Conservation (phyloP, 2,888 invertebrate species). For the Phlogophora meticulosa region DNA sequence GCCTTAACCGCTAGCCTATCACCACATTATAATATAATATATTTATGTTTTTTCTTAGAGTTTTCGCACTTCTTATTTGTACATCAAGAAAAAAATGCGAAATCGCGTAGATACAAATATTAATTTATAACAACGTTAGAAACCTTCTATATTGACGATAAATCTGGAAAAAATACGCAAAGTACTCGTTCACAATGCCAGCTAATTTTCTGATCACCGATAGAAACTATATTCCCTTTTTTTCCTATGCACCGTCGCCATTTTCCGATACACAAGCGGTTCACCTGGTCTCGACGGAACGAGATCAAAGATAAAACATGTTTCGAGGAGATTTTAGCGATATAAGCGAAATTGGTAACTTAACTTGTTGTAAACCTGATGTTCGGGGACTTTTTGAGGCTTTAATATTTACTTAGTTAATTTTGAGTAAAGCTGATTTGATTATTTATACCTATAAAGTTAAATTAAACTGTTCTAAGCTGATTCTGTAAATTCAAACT, state of each 20-base stretch:
- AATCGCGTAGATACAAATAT: no score
- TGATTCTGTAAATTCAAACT: conserved; percentile 1
- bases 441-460: conserved; percentile 10
- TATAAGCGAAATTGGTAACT: conserved; percentile 39
- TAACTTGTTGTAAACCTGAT: conserved; percentile 38
- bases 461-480: not conserved
- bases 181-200: not conserved
- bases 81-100: no score
- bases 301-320: conserved; percentile 55
- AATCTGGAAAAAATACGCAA: not conserved
- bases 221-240: not conserved
- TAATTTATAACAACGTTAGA: no score
- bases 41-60: no score
- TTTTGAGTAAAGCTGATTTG: not conserved
- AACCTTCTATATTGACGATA: not conserved
- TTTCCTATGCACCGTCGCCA: not conserved
- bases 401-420: conserved; percentile 2
- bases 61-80: no score
- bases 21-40: no score
- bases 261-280: conserved; percentile 28
- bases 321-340: conserved; percentile 38
- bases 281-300: conserved; percentile 48
- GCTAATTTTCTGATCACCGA: conserved; percentile 28
- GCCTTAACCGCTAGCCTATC: no score
- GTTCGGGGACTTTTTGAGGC: not conserved